Base-by-base conservation (phyloP, 2,113 vertebrate genomes). In the Montifringilla adamsi region DNA sequence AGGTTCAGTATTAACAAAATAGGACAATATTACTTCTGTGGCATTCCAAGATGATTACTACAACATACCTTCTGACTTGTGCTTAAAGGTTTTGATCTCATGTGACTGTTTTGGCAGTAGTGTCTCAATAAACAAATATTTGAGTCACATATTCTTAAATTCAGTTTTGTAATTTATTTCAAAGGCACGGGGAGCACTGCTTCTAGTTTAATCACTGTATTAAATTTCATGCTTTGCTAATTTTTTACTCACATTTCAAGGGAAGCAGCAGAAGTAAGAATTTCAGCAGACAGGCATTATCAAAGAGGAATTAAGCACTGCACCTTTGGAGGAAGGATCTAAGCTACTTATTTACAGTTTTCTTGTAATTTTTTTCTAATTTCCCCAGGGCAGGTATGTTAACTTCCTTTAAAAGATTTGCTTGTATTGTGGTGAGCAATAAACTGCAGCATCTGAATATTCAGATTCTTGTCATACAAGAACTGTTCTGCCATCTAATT, bases 241-340 rank as follows among this genome's bases (percentile, higher is more conserved):
- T 26, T 55, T 93, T 84, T 55, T 1, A 67, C 6, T 49, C 0
- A 0, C 4, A 24, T 52, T 85, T 44, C 14, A 18, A 87, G 31
- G 77, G 79, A 77, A 87, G 17, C 1, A 3, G 17, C 22, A 80
- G 46, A 69, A 68, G 4, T 27, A 94, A n/a, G 15, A 77, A 77
- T 31, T 74, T 84, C 50, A 70, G 15, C 37, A 66, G 52, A 68
- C 2, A 52, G 19, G 55, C 8, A 35, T 6, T 56, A 84, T 39
- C n/a, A 13, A 72, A 84, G 35, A 90, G 11, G 4, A 17, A 13
- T 39, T 63, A 93, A 80, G 3, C 41, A 77, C 18, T 50, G 47
- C 23, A 75, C 3, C 15, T 43, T 28, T 63, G 13, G 11, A 67
- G 6, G 23, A 72, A 23, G 47, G 35, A 63, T 7, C 7, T 41